phyloP scores from a whole-genome alignment of 2,113 vertebrate species.

The Labrus mixtus region DNA sequence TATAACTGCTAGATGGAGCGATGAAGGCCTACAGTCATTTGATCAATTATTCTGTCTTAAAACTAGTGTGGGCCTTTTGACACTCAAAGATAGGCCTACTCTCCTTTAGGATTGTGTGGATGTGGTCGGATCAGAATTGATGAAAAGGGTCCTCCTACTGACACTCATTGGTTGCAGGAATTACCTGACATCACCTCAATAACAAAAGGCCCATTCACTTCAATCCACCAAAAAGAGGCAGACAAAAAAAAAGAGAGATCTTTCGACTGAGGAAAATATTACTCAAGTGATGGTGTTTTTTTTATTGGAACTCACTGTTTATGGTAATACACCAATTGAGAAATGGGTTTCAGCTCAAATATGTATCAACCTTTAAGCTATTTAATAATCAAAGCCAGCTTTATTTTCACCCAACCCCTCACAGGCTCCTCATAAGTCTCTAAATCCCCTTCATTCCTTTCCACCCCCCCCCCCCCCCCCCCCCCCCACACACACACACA shows the following conservation, averaged over 20 bases:
- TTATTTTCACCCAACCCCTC: constrained; percentile 45
- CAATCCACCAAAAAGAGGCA: not conserved
- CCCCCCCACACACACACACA: too few species aligned
- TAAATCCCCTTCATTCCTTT: constrained; percentile 70
- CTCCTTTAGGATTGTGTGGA: not conserved
- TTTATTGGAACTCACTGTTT: not conserved
- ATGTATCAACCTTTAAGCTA: constrained; percentile 7
- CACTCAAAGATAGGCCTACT: not conserved
- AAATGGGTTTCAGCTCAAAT: not conserved
- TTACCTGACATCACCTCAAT: not conserved
- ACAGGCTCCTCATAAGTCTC: constrained; percentile 61
- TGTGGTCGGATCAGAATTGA: not conserved
- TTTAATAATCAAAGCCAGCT: constrained; percentile 54
- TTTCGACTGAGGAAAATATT: not conserved
- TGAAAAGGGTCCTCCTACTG: not conserved
- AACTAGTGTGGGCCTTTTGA: not conserved
- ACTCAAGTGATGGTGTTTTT: not conserved
- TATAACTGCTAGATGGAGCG: not conserved
- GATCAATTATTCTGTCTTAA: not conserved
- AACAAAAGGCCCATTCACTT: not conserved
- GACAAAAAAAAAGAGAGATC: not conserved
- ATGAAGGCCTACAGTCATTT: not conserved
- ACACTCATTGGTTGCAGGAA: not conserved
- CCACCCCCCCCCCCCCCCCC: constrained; percentile 9
- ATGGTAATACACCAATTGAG: not conserved